Evolutionary conservation across 2,113 vertebrate genomes (phyloP).

Genomic region (Ammospiza nelsoni): DNA sequence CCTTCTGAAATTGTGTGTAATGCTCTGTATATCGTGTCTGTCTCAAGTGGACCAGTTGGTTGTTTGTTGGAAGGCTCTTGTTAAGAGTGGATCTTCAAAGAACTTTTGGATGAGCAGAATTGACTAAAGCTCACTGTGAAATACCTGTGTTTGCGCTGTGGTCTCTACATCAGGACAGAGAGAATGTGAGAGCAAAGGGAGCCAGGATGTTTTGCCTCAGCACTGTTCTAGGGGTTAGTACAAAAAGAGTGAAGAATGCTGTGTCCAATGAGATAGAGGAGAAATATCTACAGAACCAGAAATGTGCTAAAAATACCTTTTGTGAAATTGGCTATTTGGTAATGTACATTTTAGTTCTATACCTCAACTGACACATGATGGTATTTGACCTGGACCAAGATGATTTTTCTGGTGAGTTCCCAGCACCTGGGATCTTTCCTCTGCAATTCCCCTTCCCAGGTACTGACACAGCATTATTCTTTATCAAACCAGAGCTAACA

Average conservation of each 20-base stretch:
- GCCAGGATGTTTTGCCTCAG: not conserved
- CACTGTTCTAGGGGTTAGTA: rapidly evolving
- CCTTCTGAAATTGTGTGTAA: not conserved
- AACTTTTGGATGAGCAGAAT: not conserved
- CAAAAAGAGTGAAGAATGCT: not conserved
- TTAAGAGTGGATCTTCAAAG: not conserved
- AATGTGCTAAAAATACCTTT: not conserved
- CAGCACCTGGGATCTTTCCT: not conserved
- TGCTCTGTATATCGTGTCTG: rapidly evolving
- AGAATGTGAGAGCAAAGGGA: not conserved
- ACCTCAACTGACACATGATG: not conserved
- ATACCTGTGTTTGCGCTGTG: not conserved
- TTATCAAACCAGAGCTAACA: slow-evolving; percentile 42
- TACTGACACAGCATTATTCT: slow-evolving; percentile 50
- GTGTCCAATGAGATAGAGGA: not conserved
- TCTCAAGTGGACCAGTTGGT: not conserved
- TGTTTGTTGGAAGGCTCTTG: not conserved
- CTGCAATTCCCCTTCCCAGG: not conserved
- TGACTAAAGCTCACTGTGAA: not conserved
- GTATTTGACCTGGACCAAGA: not conserved
- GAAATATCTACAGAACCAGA: not conserved
- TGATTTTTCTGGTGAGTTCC: not conserved
- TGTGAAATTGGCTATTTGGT: not conserved
- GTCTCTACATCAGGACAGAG: not conserved
- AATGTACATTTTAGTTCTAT: not conserved